phyloP scores from a whole-genome alignment of 2,797 vertebrate genomes.

The Halcyon badia region DNA sequence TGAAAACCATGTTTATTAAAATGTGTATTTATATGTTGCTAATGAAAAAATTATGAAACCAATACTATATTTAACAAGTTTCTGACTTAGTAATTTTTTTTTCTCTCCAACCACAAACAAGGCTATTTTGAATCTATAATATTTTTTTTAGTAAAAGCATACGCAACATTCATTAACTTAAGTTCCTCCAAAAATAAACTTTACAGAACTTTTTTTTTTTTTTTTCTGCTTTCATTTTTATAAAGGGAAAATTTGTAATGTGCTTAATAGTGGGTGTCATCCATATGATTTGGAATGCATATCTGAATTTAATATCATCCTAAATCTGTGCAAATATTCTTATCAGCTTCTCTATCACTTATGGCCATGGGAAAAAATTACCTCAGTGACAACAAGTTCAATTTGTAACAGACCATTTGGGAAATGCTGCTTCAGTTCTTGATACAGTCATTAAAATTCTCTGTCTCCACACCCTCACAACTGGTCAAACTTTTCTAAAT shows the following conservation, averaged over 20 bases:
- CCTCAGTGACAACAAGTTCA: not conserved
- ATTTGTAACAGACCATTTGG: not conserved
- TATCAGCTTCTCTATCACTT: not conserved
- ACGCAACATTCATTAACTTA: not conserved
- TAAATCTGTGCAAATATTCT: not conserved
- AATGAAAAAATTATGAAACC: not conserved
- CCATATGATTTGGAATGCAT: not conserved
- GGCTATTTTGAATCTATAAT: too few species aligned
- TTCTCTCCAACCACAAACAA: not conserved
- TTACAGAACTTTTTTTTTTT: not conserved
- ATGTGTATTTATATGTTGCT: not conserved
- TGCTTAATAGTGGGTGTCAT: not conserved
- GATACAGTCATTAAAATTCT: not conserved
- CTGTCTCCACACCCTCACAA: not conserved
- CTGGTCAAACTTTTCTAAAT: not conserved
- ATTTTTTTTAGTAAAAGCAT: not conserved
- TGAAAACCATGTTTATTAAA: not conserved
- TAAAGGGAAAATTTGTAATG: not conserved
- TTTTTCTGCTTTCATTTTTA: not conserved
- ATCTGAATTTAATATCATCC: not conserved
- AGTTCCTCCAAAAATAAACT: not conserved
- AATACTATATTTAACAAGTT: not conserved
- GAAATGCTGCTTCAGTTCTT: not conserved
- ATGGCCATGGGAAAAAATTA: accelerated
- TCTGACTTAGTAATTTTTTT: not conserved